Evolutionary conservation across 2,888 invertebrate genomes (phyloP), one percentile per base, ranked within the genome.

Genomic region (Pachydiplax longipennis): DNA sequence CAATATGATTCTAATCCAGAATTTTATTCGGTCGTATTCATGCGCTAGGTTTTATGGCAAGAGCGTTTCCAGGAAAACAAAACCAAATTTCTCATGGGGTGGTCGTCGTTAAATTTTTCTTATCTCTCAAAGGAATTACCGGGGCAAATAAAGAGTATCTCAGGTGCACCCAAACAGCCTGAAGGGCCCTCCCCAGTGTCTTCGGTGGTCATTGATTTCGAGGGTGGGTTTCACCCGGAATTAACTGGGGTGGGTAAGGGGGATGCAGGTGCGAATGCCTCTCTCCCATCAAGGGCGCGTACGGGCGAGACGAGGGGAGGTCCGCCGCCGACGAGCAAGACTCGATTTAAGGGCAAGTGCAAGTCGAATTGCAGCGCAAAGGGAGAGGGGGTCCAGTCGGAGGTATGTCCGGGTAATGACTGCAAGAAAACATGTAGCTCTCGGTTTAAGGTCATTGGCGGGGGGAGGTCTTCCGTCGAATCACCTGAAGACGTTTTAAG

Each of bases 301-400:
- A 58, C 31, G 58, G 40, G 10, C 22, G 87, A 61, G 40, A 61
- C n/a, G 83, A 44, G 44, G 44, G 87, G 87, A 13, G 13, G 87
- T 44, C 83, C 58, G 83, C 83, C 83, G 87, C 48, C n/a, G 82
- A 13, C 82, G 82, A 48, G 48, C 82, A 82, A 48, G 48, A 87
- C 61, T 87, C 87, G 61, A 87, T 61, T 87, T 65, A 58, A 87
- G 87, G 87, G 61, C 87, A 87, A 87, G 87, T 87, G 87, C 87
- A 87, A 87, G 87, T 87, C 87, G 87, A 87, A 87, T 61, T 87
- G 87, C 87, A 87, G 37, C 87, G 61, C 22, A 37, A 22, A 37
- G 22, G 37, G 61, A 0, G 22, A 18, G 37, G 58, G 87, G 61
- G 22, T 12, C 18, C 37, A 58, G 53, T 1, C 31, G 58, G 37